Evolutionary conservation across 1,140 invertebrate genomes (phyloP).

Genomic region (Cardiocondyla obscurior): DNA sequence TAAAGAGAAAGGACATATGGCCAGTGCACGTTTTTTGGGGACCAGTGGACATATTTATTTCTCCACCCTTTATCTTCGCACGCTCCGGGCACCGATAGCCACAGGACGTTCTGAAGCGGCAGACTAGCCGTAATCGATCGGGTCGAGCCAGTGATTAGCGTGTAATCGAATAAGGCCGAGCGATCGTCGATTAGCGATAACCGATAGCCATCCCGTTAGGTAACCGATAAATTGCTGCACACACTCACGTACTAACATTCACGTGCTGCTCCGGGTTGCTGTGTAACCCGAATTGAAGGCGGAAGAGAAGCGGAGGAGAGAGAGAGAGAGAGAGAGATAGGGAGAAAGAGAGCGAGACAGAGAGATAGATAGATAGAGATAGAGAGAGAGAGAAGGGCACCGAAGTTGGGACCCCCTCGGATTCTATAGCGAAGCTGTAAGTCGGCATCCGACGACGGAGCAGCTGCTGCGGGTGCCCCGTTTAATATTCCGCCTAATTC

Average conservation of each 20-base stretch:
- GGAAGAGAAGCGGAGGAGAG: not conserved
- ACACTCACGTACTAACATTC: slow-evolving; percentile 30
- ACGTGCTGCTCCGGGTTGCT: slow-evolving; percentile 29
- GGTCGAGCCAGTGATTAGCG: slow-evolving; percentile 76
- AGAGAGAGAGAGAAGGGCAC: not conserved
- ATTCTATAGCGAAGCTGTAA: slow-evolving; percentile 13
- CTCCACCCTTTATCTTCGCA: slow-evolving; percentile 44
- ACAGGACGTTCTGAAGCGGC: slow-evolving; percentile 32
- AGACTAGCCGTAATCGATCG: slow-evolving; percentile 78
- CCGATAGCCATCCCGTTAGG: slow-evolving; percentile 75
- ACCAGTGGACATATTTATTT: slow-evolving; percentile 41
- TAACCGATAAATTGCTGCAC: slow-evolving; percentile 77
- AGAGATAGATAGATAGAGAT: too few species aligned
- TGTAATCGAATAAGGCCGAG: slow-evolving; percentile 79
- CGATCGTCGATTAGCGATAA: slow-evolving; percentile 80
- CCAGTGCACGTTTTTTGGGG: slow-evolving; percentile 10
- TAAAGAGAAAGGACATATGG: slow-evolving; percentile 7
- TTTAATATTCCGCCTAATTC: slow-evolving; percentile 56
- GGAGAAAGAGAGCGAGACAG: not conserved
- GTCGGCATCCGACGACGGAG: slow-evolving; percentile 1
- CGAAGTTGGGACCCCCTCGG: not conserved
- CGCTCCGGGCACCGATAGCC: slow-evolving; percentile 14
- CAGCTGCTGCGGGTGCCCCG: slow-evolving; percentile 40
- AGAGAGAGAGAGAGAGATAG: not conserved
- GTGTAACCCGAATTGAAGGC: not conserved